phyloP scores from a whole-genome alignment of 2,888 invertebrate species.

The Tupiocoris notatus region DNA sequence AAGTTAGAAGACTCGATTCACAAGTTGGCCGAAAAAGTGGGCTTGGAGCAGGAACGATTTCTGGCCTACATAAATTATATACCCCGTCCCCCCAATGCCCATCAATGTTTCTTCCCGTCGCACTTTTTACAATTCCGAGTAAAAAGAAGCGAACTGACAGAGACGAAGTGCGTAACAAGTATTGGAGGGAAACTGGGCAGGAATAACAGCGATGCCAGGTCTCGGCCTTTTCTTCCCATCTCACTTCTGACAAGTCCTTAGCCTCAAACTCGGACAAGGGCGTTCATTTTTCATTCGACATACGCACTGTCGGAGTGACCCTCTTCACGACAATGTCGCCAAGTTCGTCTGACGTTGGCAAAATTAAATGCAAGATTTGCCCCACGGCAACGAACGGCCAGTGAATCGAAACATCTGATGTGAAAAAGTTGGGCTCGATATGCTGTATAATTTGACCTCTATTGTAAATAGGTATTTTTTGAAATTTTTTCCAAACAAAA shows the following conservation, averaged over 20 bases:
- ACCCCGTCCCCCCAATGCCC: not conserved
- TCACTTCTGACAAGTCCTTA: not conserved
- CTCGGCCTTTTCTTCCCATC: not conserved
- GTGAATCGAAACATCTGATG: too few species aligned
- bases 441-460: too few species aligned
- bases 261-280: not conserved
- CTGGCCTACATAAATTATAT: conserved; percentile 24
- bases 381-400: too few species aligned
- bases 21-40: conserved; percentile 12
- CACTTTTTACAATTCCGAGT: not conserved
- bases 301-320: not conserved
- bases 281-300: not conserved
- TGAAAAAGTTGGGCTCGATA: too few species aligned
- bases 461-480: too few species aligned
- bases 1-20: conserved; percentile 20
- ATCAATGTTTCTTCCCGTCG: not conserved
- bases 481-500: too few species aligned
- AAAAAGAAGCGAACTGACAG: not conserved
- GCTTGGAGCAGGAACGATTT: conserved; percentile 8
- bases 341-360: too few species aligned
- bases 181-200: not conserved
- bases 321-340: not conserved
- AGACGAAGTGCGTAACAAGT: conserved; percentile 10
- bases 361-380: too few species aligned
- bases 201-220: not conserved